Percentiles rank a stretch among this genome's conserved stretches.
These are phyloP conservation scores for Nephrotoma appendiculata DNA, from an alignment of 2,888 invertebrate genomes.

Conservation along the genomic window DNA sequence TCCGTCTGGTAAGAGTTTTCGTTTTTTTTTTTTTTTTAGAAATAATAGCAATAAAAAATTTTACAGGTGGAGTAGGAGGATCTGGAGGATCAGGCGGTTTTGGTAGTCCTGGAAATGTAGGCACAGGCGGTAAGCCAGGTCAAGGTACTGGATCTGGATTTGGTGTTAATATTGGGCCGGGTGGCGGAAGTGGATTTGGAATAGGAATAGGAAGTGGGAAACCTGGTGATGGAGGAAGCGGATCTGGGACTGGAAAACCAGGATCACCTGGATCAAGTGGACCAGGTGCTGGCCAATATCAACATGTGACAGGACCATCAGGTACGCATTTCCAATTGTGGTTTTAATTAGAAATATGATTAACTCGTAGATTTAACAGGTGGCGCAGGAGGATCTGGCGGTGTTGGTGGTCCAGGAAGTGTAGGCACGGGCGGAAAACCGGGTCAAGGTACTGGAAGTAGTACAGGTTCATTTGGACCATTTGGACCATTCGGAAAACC, in stretches of 20 bases:
- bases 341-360: not conserved
- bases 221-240: too few relatives aligned
- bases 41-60: too few relatives aligned
- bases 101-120: not conserved
- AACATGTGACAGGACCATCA: not conserved
- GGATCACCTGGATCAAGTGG: slow-evolving; percentile 10
- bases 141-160: not conserved
- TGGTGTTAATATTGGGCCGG: too few relatives aligned
- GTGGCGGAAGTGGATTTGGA: too few relatives aligned
- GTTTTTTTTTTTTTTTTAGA: not conserved
- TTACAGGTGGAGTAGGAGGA: not conserved
- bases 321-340: not conserved
- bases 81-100: not conserved
- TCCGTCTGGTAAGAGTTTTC: not conserved
- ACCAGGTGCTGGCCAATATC: slow-evolving; percentile 11
- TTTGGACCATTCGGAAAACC: not conserved
- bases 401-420: not conserved
- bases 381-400: not conserved
- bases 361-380: not conserved
- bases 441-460: not conserved
- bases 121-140: not conserved
- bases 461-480: not conserved
- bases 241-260: not conserved
- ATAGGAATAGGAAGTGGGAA: not conserved
- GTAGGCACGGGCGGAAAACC: not conserved